Base-by-base conservation (phyloP, 2,888 invertebrate species). In the Coenonympha glycerion region DNA sequence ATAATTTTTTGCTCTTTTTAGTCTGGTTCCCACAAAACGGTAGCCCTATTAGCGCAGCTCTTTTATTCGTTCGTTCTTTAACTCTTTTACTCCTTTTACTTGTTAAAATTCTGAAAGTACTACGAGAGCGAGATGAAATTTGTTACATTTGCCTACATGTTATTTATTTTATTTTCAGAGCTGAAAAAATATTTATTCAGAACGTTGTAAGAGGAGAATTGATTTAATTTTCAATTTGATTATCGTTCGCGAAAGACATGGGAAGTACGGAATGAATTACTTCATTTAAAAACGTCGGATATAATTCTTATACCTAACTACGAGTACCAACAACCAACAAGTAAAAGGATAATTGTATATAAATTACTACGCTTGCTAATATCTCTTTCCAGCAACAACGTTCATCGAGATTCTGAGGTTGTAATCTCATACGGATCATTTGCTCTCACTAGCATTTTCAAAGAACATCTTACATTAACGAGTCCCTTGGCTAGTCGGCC, bases 71-170 rank as follows among this genome's bases (percentile, higher is more conserved):
- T 42, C 47, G 47, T 52, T 51, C 48, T 40, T 42, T 49, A 49
- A 44, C 15, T 26, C 49, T 49, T 55, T 52, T 66, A 64, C 61
- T 48, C 57, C 61, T 60, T 67, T 62, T 61, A 64, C 61, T 50
- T 50, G 56, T 54, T 48, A 61, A 60, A 58, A 57, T 49, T 58
- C 54, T 40, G 39, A 51, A 54, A 52, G 44, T 55, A 59, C 56
- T 53, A 47, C 31, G 45, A 42, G 22, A 34, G 31, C 24, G 31
- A 48, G 24, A 28, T 51, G 22, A 48, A 52, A 34, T 54, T 44
- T 46, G n/a, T 33, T 46, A 49, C 39, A 52, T 49, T 49, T 45
- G 34, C 24, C 30, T 46, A 34, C 18, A 41, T 33, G 24, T 49
- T 49, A 47, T 49, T 49, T 41, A 41, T 33, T 49, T 31, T 15